Evolutionary conservation across 2,888 invertebrate genomes (phyloP).

Genomic region (Beris morrisii): DNA sequence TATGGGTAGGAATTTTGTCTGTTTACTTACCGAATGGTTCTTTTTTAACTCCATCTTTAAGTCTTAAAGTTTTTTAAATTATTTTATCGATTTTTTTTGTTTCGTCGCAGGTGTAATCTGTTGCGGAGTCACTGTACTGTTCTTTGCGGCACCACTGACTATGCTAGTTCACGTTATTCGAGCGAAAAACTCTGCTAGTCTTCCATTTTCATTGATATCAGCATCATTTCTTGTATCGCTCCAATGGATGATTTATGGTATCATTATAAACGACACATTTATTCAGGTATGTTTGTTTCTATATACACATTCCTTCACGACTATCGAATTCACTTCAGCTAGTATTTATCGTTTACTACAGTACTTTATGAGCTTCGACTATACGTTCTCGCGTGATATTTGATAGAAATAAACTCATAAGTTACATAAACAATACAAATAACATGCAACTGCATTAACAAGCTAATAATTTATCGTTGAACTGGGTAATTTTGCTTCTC

Average conservation of each 20-base stretch:
- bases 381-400: no score
- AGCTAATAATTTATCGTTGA: no score
- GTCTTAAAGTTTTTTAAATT: background rate
- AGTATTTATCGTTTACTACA: no score
- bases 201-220: conserved; percentile 85
- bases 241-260: conserved; percentile 85
- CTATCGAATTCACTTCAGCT: no score
- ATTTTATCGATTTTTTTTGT: conserved; percentile 4
- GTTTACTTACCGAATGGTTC: background rate
- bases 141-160: conserved; percentile 81
- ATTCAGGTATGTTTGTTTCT: conserved; percentile 64
- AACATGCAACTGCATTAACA: no score
- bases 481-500: no score
- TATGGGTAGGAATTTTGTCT: conserved; percentile 61
- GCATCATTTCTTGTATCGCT: conserved; percentile 79
- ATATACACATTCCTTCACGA: background rate
- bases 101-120: conserved; percentile 63
- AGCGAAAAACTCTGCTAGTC: conserved; percentile 77
- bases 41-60: background rate
- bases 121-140: conserved; percentile 73
- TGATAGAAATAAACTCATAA: no score
- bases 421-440: no score
- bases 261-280: conserved; percentile 74
- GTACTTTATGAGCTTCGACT: no score
- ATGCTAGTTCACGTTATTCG: conserved; percentile 78